Conservation (phyloP, 1,140 invertebrate genomes). For the Micrasema minimum region DNA sequence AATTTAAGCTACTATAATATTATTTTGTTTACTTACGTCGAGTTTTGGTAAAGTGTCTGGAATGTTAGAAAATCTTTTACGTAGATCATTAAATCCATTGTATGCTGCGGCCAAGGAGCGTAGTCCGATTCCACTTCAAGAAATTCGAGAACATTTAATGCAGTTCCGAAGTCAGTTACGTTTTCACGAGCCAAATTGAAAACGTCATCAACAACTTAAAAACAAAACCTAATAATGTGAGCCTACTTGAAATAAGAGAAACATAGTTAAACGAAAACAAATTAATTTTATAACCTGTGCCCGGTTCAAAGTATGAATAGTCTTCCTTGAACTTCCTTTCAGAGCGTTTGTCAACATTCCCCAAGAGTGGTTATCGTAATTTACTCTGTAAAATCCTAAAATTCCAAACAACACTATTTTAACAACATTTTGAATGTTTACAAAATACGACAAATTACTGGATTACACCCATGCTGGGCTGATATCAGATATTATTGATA, state of each 20-base stretch:
- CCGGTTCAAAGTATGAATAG: constrained; percentile 78
- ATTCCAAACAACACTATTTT: constrained; percentile 34
- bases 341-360: constrained; percentile 68
- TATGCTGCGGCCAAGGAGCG: constrained; percentile 76
- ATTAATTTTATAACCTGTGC: constrained; percentile 66
- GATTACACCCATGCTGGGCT: too few species aligned
- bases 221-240: too few species aligned
- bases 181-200: constrained; percentile 71
- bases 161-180: constrained; percentile 63
- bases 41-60: constrained; percentile 50
- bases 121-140: constrained; percentile 72
- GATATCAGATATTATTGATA: too few species aligned
- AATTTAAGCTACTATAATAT: too few species aligned
- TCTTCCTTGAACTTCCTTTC: constrained; percentile 58
- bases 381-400: constrained; percentile 82
- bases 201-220: constrained; percentile 79
- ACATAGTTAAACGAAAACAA: not conserved
- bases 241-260: not conserved
- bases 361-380: constrained; percentile 81
- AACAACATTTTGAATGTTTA: too few species aligned
- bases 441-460: too few species aligned
- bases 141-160: constrained; percentile 71
- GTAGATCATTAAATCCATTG: constrained; percentile 64
- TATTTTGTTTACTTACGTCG: constrained; percentile 25
- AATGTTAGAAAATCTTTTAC: constrained; percentile 58